Evolutionary conservation across 2,888 invertebrate species (phyloP), one percentile per base, ranked within the genome.

Genomic region (Hypena proboscidalis): DNA sequence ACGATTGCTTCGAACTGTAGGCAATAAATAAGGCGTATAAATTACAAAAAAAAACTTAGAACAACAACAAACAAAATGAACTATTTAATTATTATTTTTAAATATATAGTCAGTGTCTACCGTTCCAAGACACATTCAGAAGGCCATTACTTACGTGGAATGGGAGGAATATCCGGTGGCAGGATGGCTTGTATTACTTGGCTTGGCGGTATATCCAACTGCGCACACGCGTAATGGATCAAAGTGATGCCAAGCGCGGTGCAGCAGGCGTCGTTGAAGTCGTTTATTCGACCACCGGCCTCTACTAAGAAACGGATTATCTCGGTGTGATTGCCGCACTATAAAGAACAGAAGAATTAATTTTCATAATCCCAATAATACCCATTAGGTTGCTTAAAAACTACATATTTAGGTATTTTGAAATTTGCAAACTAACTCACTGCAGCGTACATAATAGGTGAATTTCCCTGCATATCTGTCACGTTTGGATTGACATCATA

Each of bases 371-470:
- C n/a, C n/a, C n/a, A n/a, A n/a, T n/a, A n/a, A n/a, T n/a, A n/a
- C n/a, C n/a, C n/a, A n/a, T n/a, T n/a, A n/a, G n/a, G n/a, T n/a
- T n/a, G n/a, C n/a, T n/a, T n/a, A n/a, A n/a, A n/a, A n/a, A n/a
- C n/a, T n/a, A n/a, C n/a, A n/a, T n/a, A n/a, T n/a, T n/a, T n/a
- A 22, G 15, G 8, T 5, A 14, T 8, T 17, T 17, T 17, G 22
- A 5, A 13, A 9, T 10, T 23, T 1, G 14, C 5, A 11, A 25
- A 15, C 1, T 9, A n/a, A 75, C 85, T 81, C 46, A 90, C 86
- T 4, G 83, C 66, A n/a, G 93, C 93, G 50, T 91, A 93, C 77
- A 92, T 91, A 5, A 93, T 27, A 7, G 87, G 90, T 5, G 89
- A 84, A 62, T 93, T 93, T 6, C 93, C 93, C 59, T 77, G 77